phyloP scores from a whole-genome alignment of 2,797 vertebrate species.

The Scarus forsteni region DNA sequence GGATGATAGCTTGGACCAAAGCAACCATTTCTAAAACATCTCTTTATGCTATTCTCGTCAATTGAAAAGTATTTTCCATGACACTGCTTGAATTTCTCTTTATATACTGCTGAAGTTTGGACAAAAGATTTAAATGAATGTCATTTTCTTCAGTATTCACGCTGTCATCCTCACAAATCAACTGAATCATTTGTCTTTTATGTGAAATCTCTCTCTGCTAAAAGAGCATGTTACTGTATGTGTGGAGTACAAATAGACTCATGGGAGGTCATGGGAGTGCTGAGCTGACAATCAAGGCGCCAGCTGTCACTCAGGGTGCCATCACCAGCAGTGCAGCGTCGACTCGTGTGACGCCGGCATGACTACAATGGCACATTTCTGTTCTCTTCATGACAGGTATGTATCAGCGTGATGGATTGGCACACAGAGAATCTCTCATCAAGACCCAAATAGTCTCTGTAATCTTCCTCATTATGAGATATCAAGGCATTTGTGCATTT shows the following conservation, averaged over 20 bases:
- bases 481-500: conserved; percentile 22
- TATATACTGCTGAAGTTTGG: conserved; percentile 43
- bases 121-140: conserved; percentile 65
- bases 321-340: conserved; percentile 42
- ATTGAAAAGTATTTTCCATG: conserved; percentile 41
- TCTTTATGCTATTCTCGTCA: conserved; percentile 61
- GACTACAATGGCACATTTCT: conserved; percentile 61
- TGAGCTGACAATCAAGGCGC: conserved; percentile 63
- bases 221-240: conserved; percentile 44
- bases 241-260: conserved; percentile 48
- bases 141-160: conserved; percentile 54
- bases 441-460: conserved; percentile 53
- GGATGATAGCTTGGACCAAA: conserved; percentile 48
- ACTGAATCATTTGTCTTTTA: conserved; percentile 51
- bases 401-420: conserved; percentile 64
- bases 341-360: conserved; percentile 41
- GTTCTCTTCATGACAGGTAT: conserved; percentile 54
- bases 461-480: conserved; percentile 59
- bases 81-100: conserved; percentile 45
- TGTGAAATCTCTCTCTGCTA: conserved; percentile 40
- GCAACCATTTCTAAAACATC: conserved; percentile 46
- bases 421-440: conserved; percentile 53
- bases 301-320: conserved; percentile 60
- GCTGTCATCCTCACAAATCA: conserved; percentile 41
- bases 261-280: conserved; percentile 68